Evolutionary conservation across 2,113 vertebrate species (phyloP).

Genomic region (Polypterus bichir): DNA sequence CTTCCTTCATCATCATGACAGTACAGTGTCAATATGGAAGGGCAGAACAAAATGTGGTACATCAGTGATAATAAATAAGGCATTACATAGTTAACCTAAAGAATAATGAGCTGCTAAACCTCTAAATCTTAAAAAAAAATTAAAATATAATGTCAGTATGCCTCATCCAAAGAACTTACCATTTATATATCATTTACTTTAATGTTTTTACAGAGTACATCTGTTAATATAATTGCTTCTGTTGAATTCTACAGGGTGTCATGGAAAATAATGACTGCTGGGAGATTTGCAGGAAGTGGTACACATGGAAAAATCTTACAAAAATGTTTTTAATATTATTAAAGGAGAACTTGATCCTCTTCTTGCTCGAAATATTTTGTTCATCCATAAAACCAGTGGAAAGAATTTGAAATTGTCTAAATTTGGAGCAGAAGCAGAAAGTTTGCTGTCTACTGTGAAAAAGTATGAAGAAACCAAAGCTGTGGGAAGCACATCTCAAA

Average conservation of each 20-base stretch:
- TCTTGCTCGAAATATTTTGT: background rate
- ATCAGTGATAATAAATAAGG: too few relatives aligned
- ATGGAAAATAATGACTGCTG: conserved; percentile 1
- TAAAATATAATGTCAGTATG: too few relatives aligned
- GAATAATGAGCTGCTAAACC: too few relatives aligned
- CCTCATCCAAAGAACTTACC: too few relatives aligned
- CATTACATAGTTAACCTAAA: too few relatives aligned
- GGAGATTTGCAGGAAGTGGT: conserved; percentile 1
- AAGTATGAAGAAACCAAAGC: background rate
- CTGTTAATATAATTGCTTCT: conserved; percentile 2
- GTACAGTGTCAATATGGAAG: too few relatives aligned
- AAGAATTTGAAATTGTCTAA: background rate
- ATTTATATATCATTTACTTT: too few relatives aligned
- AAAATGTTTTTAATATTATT: conserved; percentile 6
- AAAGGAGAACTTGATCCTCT: background rate
- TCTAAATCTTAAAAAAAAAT: too few relatives aligned
- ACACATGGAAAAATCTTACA: conserved; percentile 3
- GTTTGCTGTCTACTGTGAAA: background rate
- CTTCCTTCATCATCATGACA: too few relatives aligned
- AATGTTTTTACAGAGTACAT: background rate
- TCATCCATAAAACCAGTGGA: background rate
- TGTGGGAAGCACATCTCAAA: background rate
- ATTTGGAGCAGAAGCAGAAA: background rate
- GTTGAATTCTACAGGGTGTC: background rate
- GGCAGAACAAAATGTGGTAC: too few relatives aligned